Percentiles rank a stretch among this genome's conserved stretches.
Conservation (phyloP, 2,888 invertebrate genomes). For the Chaitophorus viminalis region DNA sequence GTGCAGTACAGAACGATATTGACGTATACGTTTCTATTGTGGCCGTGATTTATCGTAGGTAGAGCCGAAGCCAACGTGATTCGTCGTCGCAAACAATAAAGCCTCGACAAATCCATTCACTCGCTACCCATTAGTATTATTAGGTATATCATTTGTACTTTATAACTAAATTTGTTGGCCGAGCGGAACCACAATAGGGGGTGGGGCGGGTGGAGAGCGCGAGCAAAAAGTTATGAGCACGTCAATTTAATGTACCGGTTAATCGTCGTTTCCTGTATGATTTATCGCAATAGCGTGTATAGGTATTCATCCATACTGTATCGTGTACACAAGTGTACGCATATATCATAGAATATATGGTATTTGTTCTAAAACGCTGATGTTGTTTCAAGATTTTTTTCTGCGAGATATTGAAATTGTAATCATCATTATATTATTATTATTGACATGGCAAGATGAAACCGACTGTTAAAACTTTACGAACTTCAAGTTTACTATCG, state of each 20-base stretch:
- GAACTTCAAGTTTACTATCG: no score
- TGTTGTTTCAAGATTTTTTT: no score
- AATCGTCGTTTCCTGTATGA: not conserved
- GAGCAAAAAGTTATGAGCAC: conserved; percentile 13
- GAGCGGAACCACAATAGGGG: not conserved
- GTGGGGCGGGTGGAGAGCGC: not conserved
- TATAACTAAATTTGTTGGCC: conserved; percentile 33
- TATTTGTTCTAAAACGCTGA: no score
- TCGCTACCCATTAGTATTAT: conserved; percentile 40
- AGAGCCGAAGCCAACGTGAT: not conserved
- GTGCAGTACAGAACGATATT: conserved; percentile 21
- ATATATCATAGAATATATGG: no score
- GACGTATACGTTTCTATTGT: conserved; percentile 52
- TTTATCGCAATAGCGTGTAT: not conserved
- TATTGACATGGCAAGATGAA: no score
- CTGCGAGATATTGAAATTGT: no score
- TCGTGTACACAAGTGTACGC: not conserved
- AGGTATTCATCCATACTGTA: not conserved
- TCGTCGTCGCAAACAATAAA: conserved; percentile 37
- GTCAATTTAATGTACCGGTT: conserved; percentile 27
- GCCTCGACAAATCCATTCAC: conserved; percentile 13
- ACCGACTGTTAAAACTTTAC: no score
- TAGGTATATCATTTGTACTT: conserved; percentile 55
- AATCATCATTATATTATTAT: no score
- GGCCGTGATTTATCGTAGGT: conserved; percentile 40